Evolutionary conservation across 1,140 invertebrate species (phyloP), one percentile per base, ranked within the genome.

Genomic region (Oedothorax gibbosus): DNA sequence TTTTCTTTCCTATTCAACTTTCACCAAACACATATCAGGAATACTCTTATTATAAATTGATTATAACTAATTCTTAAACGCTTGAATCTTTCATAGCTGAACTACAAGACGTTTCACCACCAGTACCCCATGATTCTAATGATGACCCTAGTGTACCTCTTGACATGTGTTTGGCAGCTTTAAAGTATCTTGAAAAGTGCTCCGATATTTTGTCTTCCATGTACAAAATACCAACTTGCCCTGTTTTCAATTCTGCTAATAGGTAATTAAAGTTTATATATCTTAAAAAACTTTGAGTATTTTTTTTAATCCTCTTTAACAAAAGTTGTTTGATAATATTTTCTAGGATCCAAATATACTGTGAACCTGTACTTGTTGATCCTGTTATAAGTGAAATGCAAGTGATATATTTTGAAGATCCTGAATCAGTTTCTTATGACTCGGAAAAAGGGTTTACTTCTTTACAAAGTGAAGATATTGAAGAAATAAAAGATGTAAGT

Each of bases 221-320:
- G 96, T 97, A 96, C 90, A 94, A 94, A 88, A 98, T 98, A 96
- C 96, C 96, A 18, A 96, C 96, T 86, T 97, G 96, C 90, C 97
- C 96, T 0, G 94, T 95, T 69, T 98, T 98, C 88, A 96, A 97
- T 89, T 94, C 96, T 12, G 95, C 95, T 0, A 94, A 97, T 87
- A 91, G 91, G 92, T 92, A 86, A 21, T 9, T 14, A n/a, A 6
- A 71, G 7, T 50, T 50, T 60, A 14, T 60, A 60, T 60, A n/a
- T 60, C 35, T 35, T 35, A 1, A 35, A 35, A 35, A 35, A 35
- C 35, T 35, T 35, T 35, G 5, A 35, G 35, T 5, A 35, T 2
- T 35, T 35, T 35, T 2, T 2, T 1, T 35, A 35, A 35, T 2
- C 35, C 5, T 35, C 2, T 35, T 35, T 35, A 35, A 1, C 2